These are phyloP conservation scores for Drosophila busckii DNA, from an alignment of 1,140 invertebrate species.

Conservation along the genomic window DNA sequence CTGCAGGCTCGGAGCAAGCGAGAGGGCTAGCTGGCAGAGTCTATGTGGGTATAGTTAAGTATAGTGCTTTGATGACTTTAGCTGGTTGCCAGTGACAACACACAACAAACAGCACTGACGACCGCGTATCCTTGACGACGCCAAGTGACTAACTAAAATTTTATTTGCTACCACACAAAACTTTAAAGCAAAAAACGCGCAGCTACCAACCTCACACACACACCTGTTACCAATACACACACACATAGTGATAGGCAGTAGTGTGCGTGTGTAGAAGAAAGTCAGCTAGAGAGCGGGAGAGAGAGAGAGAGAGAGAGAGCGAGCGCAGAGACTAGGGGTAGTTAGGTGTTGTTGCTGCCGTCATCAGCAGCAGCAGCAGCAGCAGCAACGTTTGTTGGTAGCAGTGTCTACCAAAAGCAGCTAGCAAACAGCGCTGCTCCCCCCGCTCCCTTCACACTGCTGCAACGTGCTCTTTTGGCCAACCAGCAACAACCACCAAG, in stretches of 20 bases:
- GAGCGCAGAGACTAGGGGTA: conserved; percentile 36
- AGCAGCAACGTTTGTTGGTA: too few relatives aligned
- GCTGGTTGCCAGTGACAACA: conserved; percentile 58
- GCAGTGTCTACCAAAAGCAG: conserved; percentile 15
- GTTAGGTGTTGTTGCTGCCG: conserved; percentile 43
- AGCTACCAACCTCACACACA: conserved; percentile 23
- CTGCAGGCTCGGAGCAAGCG: not conserved
- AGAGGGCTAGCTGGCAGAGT: not conserved
- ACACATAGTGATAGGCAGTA: too few relatives aligned
- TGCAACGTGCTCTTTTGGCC: conserved; percentile 45
- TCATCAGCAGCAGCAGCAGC: conserved; percentile 39
- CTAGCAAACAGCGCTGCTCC: too few relatives aligned
- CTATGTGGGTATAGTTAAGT: not conserved
- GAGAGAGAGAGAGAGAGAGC: not conserved
- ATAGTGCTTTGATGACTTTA: conserved; percentile 19
- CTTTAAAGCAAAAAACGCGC: conserved; percentile 61
- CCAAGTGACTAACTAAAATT: conserved; percentile 78
- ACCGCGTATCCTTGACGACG: conserved; percentile 78
- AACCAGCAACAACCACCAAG: conserved; percentile 70
- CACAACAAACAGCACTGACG: conserved; percentile 57
- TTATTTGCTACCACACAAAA: conserved; percentile 78
- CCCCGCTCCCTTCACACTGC: too few relatives aligned
- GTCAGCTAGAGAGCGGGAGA: not conserved
- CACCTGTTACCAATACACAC: conserved; percentile 9
- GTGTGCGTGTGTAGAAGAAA: too few relatives aligned